A percentile compares a stretch with the other conserved stretches of the same genome.
Conservation (phyloP, 2,888 invertebrate species). For the Lycaena phlaeas region DNA sequence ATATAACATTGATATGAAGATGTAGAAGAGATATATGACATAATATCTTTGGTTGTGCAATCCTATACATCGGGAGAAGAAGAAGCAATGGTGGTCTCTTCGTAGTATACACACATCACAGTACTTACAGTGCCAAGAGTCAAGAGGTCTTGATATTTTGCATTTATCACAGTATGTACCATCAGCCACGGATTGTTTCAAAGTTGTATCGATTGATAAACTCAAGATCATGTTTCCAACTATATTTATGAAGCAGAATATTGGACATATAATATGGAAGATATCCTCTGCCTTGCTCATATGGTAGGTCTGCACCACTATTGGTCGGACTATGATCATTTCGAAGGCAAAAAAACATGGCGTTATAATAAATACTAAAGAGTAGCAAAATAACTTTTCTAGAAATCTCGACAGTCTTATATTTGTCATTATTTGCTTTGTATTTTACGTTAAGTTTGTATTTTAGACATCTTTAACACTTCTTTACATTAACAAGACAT, state of each 20-base stretch:
- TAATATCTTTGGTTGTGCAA: slow-evolving; percentile 87
- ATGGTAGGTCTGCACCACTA: slow-evolving; percentile 26
- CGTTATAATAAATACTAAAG: slow-evolving; percentile 29
- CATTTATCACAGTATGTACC: slow-evolving; percentile 80
- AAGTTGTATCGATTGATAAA: slow-evolving; percentile 32
- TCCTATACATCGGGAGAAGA: slow-evolving; percentile 88
- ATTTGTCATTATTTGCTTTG: too few relatives aligned
- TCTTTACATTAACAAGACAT: too few relatives aligned
- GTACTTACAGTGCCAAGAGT: slow-evolving; percentile 87
- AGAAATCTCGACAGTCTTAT: too few relatives aligned
- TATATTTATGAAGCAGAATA: slow-evolving; percentile 40
- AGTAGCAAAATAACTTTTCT: slow-evolving; percentile 18
- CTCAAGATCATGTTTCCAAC: slow-evolving; percentile 42
- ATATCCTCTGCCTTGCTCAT: slow-evolving; percentile 26
- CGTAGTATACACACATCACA: slow-evolving; percentile 87
- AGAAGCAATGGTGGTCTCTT: slow-evolving; percentile 88
- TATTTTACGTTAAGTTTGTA: too few relatives aligned
- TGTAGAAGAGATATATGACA: slow-evolving; percentile 79
- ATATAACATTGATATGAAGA: slow-evolving; percentile 78
- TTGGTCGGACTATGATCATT: slow-evolving; percentile 35
- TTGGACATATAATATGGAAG: slow-evolving; percentile 29
- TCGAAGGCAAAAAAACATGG: slow-evolving; percentile 41
- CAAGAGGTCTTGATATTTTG: slow-evolving; percentile 77
- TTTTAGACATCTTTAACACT: too few relatives aligned
- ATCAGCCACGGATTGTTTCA: slow-evolving; percentile 19